phyloP scores from a whole-genome alignment of 2,888 invertebrate genomes.

The Mythimna vitellina region DNA sequence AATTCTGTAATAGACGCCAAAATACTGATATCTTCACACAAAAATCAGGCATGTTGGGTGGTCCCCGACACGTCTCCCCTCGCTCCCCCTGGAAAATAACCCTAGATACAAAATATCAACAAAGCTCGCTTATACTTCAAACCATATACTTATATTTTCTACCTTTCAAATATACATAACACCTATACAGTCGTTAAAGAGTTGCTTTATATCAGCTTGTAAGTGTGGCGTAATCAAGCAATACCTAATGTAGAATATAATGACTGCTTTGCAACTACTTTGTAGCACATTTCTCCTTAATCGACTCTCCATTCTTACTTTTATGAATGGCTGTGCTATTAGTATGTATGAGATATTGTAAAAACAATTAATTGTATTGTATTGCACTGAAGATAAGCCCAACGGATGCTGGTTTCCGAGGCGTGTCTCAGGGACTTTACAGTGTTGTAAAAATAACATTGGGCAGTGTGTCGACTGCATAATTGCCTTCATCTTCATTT shows the following conservation, averaged over 20 bases:
- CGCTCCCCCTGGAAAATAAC: no score
- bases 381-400: constrained; percentile 1
- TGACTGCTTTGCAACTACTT: constrained; percentile 5
- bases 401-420: constrained; percentile 28
- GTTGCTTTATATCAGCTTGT: constrained; percentile 2
- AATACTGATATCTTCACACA: no score
- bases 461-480: neutral
- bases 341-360: neutral
- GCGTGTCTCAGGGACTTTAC: constrained; percentile 12
- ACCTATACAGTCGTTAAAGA: neutral
- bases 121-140: neutral
- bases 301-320: neutral
- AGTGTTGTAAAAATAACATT: neutral
- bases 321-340: neutral
- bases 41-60: no score
- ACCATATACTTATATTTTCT: constrained; percentile 9
- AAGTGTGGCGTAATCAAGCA: neutral
- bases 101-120: no score
- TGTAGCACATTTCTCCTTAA: constrained; percentile 13
- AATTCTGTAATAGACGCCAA: no score
- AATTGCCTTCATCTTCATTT: constrained; percentile 7
- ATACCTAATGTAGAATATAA: neutral
- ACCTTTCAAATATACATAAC: neutral
- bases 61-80: no score
- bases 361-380: constrained; percentile 4